Base-by-base conservation (phyloP, 1,140 invertebrate species). In the Stenopsyche tienmushanensis region DNA sequence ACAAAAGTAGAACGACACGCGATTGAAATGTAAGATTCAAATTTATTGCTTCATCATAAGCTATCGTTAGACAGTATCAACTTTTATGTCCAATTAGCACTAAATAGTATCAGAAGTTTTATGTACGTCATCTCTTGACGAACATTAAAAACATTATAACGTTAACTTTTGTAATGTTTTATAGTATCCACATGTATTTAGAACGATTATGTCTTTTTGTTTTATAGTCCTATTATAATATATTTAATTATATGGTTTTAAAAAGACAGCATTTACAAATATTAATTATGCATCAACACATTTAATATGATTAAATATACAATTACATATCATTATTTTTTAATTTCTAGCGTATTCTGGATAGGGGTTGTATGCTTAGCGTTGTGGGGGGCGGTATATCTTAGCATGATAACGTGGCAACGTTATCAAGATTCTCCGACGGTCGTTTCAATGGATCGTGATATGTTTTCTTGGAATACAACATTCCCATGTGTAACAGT, bases 401-500 rank as follows among this genome's bases (percentile, higher is more conserved):
- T 88, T 17, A 86, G 85, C 53, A 72, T 76, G 20, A 76, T 80
- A 3, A 88, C 86, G 1, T 85, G 86, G 83, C 69, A 76, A 2
- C 79, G 87, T n/a, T 89, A 87, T 69, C 82, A 84, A 71, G 83
- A 83, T 45, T 84, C 83, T 42, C 84, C 84, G 7, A 85, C 83
- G 54, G 84, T 86, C 24, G 83, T 85, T 45, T 85, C 88, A 1
- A 87, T 89, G 85, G 87, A 89, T 75, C 78, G 87, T 0, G 85
- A 89, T 71, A 84, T 87, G 74, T 83, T 84, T 67, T 81, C 84
- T 0, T 89, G 88, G 88, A 87, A 88, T 63, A 88, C 87, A 0
- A 84, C 85, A 2, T 88, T 89, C 69, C 86, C 87, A 0, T 80
- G 83, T 10, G 71, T 83, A 29, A 85, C 83, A 0, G 77, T 85